phyloP scores from a whole-genome alignment of 1,140 invertebrate genomes.

The Drosophila mojavensis region DNA sequence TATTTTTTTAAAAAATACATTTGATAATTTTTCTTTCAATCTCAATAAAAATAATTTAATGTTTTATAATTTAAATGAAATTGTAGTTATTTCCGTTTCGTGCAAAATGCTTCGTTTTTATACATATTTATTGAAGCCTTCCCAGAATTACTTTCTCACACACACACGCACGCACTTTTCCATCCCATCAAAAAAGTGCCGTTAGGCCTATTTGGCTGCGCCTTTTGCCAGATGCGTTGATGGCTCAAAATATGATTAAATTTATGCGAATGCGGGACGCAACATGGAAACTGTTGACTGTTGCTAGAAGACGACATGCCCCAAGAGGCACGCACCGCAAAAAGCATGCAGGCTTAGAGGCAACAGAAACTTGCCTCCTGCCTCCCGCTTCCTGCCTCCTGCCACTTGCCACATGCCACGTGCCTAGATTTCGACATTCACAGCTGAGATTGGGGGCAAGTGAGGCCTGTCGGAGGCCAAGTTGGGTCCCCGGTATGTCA shows the following conservation, averaged over 20 bases:
- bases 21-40: no score
- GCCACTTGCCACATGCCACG: background rate
- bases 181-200: background rate
- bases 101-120: background rate
- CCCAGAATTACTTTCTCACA: background rate
- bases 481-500: background rate
- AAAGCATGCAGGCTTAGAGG: constrained; percentile 34
- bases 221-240: constrained; percentile 23
- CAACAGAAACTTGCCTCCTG: constrained; percentile 15
- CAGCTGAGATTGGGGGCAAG: constrained; percentile 48
- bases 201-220: constrained; percentile 18
- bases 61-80: no score
- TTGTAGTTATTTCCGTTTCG: background rate
- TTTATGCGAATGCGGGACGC: constrained; percentile 61
- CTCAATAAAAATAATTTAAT: no score
- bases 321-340: constrained; percentile 26
- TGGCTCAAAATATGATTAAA: constrained; percentile 61
- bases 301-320: constrained; percentile 38
- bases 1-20: no score
- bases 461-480: background rate
- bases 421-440: constrained; percentile 34
- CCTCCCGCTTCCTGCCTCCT: background rate
- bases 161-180: background rate
- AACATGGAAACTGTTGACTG: constrained; percentile 52
- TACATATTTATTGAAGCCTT: constrained; percentile 1